These are phyloP conservation scores for Guaruba guarouba DNA, from an alignment of 2,113 vertebrate species.

Conservation along the genomic window DNA sequence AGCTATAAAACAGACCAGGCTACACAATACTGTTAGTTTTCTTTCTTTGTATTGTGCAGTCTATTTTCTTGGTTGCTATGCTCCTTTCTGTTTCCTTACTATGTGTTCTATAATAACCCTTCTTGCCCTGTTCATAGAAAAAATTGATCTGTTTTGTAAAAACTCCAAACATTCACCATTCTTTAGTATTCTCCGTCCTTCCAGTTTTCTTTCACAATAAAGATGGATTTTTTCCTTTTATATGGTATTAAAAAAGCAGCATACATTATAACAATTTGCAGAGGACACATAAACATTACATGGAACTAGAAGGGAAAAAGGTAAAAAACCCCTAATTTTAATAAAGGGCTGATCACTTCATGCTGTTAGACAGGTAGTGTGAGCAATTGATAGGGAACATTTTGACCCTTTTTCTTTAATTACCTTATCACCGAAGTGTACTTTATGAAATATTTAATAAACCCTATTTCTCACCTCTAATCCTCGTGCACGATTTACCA, in stretches of 20 bases:
- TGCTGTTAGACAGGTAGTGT: neutral
- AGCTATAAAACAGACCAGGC: neutral
- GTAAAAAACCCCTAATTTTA: neutral
- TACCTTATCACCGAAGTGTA: neutral
- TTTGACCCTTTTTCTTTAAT: neutral
- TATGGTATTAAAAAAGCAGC: neutral
- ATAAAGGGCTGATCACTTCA: neutral
- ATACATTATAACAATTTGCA: neutral
- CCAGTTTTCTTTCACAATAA: neutral
- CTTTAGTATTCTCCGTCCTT: neutral
- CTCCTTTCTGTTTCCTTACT: neutral
- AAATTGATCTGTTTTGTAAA: neutral
- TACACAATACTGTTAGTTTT: neutral
- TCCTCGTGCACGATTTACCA: slow-evolving; percentile 93
- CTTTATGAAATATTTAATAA: neutral
- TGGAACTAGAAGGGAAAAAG: neutral
- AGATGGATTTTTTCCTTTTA: neutral
- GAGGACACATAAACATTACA: neutral
- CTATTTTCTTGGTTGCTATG: neutral
- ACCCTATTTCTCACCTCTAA: slow-evolving; percentile 84
- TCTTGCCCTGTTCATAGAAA: neutral
- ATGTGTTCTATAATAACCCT: neutral
- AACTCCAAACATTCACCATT: neutral
- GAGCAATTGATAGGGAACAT: neutral
- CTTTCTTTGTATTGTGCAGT: neutral